Percentiles rank a stretch among this genome's conserved stretches.
phyloP scores from a whole-genome alignment of 1,140 invertebrate genomes.

The Drosophila nigromelanica region DNA sequence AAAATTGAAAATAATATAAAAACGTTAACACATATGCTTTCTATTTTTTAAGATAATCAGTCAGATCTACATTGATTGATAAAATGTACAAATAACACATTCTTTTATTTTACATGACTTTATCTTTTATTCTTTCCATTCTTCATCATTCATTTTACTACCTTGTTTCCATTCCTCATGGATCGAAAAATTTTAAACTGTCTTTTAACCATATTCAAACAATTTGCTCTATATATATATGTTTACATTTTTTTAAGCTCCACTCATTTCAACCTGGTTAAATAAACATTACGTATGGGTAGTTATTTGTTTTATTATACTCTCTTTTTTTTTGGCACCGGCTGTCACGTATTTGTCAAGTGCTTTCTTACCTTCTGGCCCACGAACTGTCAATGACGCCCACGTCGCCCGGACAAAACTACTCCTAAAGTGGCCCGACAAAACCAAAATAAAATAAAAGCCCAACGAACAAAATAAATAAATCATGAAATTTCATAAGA shows the following conservation, averaged over 20 bases:
- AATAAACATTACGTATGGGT: conserved; percentile 22
- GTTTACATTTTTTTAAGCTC: too few species aligned
- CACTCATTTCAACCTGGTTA: background rate
- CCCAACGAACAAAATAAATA: conserved; percentile 27
- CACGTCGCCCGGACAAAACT: conserved; percentile 32
- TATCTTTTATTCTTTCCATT: too few species aligned
- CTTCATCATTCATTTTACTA: too few species aligned
- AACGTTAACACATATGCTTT: background rate
- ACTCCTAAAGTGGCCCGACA: background rate
- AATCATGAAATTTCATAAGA: conserved; percentile 25
- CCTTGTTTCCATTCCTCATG: too few species aligned
- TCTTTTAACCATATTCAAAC: background rate
- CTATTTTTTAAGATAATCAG: too few species aligned
- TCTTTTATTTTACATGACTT: too few species aligned
- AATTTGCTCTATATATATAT: background rate
- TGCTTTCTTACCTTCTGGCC: conserved; percentile 64
- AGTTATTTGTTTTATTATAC: conserved; percentile 33
- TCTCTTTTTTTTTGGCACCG: conserved; percentile 13
- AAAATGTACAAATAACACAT: too few species aligned
- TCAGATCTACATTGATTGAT: too few species aligned
- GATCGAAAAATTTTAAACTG: background rate
- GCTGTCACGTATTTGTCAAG: conserved; percentile 47
- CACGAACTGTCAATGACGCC: conserved; percentile 58
- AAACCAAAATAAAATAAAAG: background rate
- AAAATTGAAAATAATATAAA: background rate